Evolutionary conservation across 2,113 vertebrate species (phyloP).

Genomic region (Baryphthengus martii): DNA sequence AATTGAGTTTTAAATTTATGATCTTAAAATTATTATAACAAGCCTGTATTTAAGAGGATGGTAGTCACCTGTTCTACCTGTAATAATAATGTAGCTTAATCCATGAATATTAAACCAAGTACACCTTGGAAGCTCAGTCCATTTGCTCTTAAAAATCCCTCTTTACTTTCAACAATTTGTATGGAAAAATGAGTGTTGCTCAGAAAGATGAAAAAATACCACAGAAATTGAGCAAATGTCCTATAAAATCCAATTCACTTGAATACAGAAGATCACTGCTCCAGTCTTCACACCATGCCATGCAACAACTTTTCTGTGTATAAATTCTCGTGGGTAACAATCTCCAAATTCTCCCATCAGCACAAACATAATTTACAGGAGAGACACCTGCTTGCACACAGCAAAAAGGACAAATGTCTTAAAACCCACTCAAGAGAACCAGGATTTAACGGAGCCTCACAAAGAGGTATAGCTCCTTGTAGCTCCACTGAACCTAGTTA

Average conservation of each 20-base stretch:
- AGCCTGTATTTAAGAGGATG: neutral
- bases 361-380: neutral
- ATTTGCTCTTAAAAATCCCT: neutral
- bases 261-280: neutral
- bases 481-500: neutral
- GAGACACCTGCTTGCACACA: fast-evolving
- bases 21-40: neutral
- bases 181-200: neutral
- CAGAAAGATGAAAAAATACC: neutral
- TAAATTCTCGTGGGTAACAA: neutral
- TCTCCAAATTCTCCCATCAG: neutral
- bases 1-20: neutral
- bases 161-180: neutral
- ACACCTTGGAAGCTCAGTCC: neutral
- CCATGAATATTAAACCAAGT: neutral
- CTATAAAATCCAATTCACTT: neutral
- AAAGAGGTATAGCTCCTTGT: neutral
- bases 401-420: neutral
- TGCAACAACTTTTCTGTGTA: neutral
- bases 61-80: neutral
- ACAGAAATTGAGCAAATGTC: neutral
- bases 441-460: neutral
- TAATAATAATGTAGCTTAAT: neutral
- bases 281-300: neutral
- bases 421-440: neutral